These are phyloP conservation scores for Platichthys stellatus DNA, from an alignment of 2,113 vertebrate species.

Conservation along the genomic window DNA sequence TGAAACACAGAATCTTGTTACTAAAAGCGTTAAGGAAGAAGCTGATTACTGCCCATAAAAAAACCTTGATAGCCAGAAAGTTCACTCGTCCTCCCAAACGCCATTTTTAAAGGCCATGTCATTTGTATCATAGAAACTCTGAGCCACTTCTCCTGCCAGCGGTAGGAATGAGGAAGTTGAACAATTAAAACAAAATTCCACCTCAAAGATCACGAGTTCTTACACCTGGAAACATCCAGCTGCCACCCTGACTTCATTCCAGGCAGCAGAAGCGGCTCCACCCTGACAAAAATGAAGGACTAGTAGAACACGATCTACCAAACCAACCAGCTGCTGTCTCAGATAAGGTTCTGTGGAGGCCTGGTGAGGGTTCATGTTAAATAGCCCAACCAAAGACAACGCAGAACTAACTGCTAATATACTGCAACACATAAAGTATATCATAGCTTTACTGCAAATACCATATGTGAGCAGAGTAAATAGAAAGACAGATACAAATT, in stretches of 20 bases:
- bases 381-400: too few relatives aligned
- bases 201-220: neutral
- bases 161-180: constrained; percentile 16
- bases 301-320: constrained; percentile 25
- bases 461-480: too few relatives aligned
- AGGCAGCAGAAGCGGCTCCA: constrained; percentile 35
- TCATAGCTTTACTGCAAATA: too few relatives aligned
- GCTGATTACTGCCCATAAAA: too few relatives aligned
- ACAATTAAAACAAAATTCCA: neutral
- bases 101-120: neutral
- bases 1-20: neutral
- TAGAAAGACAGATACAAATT: too few relatives aligned
- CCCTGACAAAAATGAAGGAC: constrained; percentile 41
- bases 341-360: too few relatives aligned
- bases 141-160: neutral
- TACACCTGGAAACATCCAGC: neutral
- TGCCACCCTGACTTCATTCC: constrained; percentile 58
- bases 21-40: neutral
- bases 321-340: neutral
- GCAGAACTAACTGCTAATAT: too few relatives aligned
- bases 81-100: neutral
- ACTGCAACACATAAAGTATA: too few relatives aligned
- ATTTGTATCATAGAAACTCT: neutral
- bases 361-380: neutral
- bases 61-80: neutral